These are phyloP conservation scores for Schizotus pectinicornis DNA, from an alignment of 2,888 invertebrate species.

Conservation along the genomic window DNA sequence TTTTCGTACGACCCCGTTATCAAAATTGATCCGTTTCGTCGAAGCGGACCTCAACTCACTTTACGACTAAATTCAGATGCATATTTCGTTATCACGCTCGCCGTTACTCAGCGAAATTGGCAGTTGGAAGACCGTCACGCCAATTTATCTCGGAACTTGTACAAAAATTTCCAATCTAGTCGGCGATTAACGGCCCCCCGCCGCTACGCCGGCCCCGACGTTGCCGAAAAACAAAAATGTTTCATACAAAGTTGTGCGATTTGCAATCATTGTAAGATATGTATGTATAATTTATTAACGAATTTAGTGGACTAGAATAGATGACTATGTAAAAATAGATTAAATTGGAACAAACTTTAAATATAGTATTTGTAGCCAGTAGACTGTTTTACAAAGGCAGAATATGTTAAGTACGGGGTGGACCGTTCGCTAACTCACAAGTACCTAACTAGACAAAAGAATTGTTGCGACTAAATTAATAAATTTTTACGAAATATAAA, in stretches of 20 bases:
- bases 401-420: conserved; percentile 46
- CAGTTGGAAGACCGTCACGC: not conserved
- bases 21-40: not conserved
- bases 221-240: conserved; percentile 3
- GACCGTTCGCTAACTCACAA: conserved; percentile 31
- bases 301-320: conserved; percentile 46
- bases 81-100: not conserved
- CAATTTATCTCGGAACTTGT: not conserved
- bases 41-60: not conserved
- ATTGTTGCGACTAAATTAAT: not conserved
- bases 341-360: conserved; percentile 38
- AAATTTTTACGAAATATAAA: not conserved
- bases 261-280: conserved; percentile 59
- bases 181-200: conserved; percentile 1
- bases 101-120: not conserved
- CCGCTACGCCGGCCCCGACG: not conserved
- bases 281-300: conserved; percentile 54
- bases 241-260: conserved; percentile 55
- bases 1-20: conserved; percentile 16
- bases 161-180: no score
- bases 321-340: conserved; percentile 35
- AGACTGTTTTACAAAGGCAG: conserved; percentile 53
- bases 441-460: not conserved
- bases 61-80: not conserved
- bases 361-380: conserved; percentile 40